A percentile compares a stretch with the other conserved stretches of the same genome.
phyloP scores from a whole-genome alignment of 2,888 invertebrate genomes.

The Cephus runcator region DNA sequence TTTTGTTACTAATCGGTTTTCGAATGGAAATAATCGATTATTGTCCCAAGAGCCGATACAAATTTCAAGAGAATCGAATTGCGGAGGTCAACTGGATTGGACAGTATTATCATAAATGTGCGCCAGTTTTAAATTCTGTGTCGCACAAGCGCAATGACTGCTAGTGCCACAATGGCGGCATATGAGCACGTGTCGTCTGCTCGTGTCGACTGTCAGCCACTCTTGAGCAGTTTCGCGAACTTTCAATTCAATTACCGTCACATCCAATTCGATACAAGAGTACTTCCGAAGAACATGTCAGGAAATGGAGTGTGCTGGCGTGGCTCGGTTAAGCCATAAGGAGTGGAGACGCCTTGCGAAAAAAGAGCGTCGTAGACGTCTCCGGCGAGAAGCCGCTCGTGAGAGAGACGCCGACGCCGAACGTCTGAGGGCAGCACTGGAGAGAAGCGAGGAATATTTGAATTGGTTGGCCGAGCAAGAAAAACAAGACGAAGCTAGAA shows the following conservation, averaged over 20 bases:
- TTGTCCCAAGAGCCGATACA: neutral
- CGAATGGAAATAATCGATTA: neutral
- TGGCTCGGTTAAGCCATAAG: slow-evolving; percentile 67
- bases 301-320: neutral
- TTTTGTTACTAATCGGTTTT: neutral
- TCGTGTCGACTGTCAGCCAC: slow-evolving; percentile 13
- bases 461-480: slow-evolving; percentile 69
- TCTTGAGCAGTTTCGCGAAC: neutral
- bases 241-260: neutral
- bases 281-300: neutral
- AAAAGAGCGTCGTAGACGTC: slow-evolving; percentile 76
- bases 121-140: neutral
- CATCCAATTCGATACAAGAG: neutral
- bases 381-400: slow-evolving; percentile 72
- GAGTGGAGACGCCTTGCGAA: slow-evolving; percentile 81
- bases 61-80: neutral
- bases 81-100: neutral
- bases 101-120: neutral
- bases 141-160: neutral
- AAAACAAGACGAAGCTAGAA: slow-evolving; percentile 67
- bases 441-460: slow-evolving; percentile 63
- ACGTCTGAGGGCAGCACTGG: slow-evolving; percentile 67
- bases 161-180: neutral
- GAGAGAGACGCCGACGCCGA: slow-evolving; percentile 70
- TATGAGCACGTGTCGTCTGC: slow-evolving; percentile 14